A percentile compares a stretch with the other conserved stretches of the same genome.
phyloP scores from a whole-genome alignment of 2,888 invertebrate species.

The Clostera curtula region DNA sequence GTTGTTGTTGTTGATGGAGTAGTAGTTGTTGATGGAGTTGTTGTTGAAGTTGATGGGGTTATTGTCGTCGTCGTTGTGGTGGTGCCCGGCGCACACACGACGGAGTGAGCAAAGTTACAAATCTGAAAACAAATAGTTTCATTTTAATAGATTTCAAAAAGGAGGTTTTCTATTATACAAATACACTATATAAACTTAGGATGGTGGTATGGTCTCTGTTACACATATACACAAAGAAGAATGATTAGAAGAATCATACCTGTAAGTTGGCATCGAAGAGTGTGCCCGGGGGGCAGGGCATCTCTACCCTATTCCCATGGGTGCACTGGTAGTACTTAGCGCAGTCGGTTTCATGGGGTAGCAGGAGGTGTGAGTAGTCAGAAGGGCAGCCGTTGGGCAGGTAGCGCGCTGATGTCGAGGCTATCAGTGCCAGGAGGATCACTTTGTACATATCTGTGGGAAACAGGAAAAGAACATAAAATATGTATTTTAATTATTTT shows the following conservation, averaged over 20 bases:
- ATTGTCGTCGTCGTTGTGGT: too few relatives aligned
- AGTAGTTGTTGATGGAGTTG: not conserved
- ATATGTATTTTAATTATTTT: not conserved
- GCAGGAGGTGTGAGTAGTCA: slow-evolving; percentile 26
- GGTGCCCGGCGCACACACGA: too few relatives aligned
- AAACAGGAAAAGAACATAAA: not conserved
- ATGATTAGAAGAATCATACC: slow-evolving; percentile 7
- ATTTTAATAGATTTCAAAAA: too few relatives aligned
- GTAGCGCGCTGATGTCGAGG: slow-evolving; percentile 33
- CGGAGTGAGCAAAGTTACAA: too few relatives aligned
- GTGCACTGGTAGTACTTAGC: slow-evolving; percentile 37
- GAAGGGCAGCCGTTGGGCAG: slow-evolving; percentile 36
- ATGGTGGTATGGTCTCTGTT: too few relatives aligned
- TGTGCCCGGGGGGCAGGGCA: slow-evolving; percentile 26
- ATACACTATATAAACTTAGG: too few relatives aligned
- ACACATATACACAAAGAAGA: too few relatives aligned
- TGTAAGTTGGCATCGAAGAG: slow-evolving; percentile 32
- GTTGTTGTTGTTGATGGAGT: not conserved
- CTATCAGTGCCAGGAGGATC: slow-evolving; percentile 29
- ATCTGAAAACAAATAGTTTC: too few relatives aligned
- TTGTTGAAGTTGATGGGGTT: too few relatives aligned
- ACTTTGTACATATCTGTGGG: slow-evolving; percentile 33
- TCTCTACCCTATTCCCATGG: slow-evolving; percentile 28
- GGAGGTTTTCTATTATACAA: too few relatives aligned
- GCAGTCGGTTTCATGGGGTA: slow-evolving; percentile 41